A percentile compares a stretch with the other conserved stretches of the same genome.
Conservation (phyloP, 2,888 invertebrate species). For the Xylota sylvarum region DNA sequence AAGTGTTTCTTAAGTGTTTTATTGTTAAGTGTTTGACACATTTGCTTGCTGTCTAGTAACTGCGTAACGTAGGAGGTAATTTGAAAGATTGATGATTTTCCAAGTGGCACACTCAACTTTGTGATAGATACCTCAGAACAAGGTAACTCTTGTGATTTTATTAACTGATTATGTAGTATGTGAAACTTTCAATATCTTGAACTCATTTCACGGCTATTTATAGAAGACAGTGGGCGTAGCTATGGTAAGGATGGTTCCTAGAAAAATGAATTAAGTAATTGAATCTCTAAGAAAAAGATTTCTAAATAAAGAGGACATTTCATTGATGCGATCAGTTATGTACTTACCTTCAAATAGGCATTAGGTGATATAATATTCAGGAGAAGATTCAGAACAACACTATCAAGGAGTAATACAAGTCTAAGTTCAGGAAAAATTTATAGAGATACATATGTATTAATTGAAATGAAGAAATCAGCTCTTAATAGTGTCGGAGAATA, state of each 20-base stretch:
- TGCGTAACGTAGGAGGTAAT: conserved; percentile 21
- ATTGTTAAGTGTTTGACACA: conserved; percentile 49
- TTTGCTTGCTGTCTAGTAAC: conserved; percentile 20
- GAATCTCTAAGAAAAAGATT: no score
- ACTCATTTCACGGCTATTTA: conserved; percentile 15
- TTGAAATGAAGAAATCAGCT: no score
- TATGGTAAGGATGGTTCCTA: not conserved
- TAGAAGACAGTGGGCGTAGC: conserved; percentile 2
- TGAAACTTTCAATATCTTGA: conserved; percentile 34
- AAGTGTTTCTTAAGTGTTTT: conserved; percentile 7
- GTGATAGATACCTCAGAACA: conserved; percentile 32
- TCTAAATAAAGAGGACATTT: no score
- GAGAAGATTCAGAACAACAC: no score
- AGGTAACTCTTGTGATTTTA: conserved; percentile 7
- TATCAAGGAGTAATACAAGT: no score
- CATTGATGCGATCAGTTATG: no score
- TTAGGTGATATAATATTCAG: no score
- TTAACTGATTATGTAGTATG: conserved; percentile 20
- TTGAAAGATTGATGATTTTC: conserved; percentile 16
- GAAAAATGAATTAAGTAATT: not conserved
- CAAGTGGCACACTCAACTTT: conserved; percentile 22
- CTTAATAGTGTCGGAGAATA: no score
- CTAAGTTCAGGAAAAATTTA: no score
- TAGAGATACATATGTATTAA: no score
- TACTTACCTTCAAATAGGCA: no score